phyloP scores from a whole-genome alignment of 1,140 invertebrate species.

The Neodiprion pinetum region DNA sequence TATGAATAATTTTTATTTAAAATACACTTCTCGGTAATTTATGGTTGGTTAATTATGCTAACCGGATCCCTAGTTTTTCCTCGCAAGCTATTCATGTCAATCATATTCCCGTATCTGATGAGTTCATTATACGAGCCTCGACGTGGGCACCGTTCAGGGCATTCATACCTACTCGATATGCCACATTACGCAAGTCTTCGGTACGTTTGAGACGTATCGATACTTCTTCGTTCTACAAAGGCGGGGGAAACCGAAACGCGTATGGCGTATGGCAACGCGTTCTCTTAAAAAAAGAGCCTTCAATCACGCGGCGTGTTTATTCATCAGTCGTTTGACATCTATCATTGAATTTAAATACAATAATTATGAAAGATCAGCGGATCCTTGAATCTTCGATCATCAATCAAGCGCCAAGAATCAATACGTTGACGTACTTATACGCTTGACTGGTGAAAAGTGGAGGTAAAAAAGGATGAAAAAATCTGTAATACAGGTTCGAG shows the following conservation, averaged over 20 bases:
- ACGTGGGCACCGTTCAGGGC: neutral
- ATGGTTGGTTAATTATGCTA: neutral
- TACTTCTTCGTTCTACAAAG: neutral
- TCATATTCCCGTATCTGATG: neutral
- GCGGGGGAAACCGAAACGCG: neutral
- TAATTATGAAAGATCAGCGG: neutral
- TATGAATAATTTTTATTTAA: conserved; percentile 5
- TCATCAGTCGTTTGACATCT: neutral
- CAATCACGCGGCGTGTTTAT: neutral
- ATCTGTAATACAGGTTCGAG: too few species aligned
- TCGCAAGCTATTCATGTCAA: conserved; percentile 4
- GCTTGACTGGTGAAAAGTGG: too few species aligned
- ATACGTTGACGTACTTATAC: neutral
- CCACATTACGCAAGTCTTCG: neutral
- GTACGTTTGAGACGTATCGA: neutral
- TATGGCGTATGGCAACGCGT: too few species aligned
- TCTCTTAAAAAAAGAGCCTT: neutral
- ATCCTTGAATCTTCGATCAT: neutral
- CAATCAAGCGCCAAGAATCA: neutral
- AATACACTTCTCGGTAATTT: neutral
- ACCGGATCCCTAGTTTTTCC: conserved; percentile 7
- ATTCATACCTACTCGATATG: too few species aligned
- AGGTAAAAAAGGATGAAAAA: too few species aligned
- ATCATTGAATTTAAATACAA: neutral
- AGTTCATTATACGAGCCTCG: neutral